These are phyloP conservation scores for Apaloderma vittatum DNA, from an alignment of 2,113 vertebrate species.

Conservation along the genomic window DNA sequence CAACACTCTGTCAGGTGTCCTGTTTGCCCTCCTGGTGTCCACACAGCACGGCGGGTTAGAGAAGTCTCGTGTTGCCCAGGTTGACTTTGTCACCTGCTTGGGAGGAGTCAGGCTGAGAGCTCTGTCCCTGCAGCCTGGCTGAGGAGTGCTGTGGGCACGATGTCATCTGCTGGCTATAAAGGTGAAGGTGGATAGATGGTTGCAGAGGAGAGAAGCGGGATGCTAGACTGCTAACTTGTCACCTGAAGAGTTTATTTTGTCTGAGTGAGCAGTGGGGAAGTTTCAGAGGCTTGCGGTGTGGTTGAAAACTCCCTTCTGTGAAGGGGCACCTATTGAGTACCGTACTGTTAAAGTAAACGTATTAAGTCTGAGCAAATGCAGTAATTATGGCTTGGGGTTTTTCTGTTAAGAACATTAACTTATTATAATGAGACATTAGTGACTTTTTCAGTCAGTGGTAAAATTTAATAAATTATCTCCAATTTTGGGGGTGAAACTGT, in stretches of 20 bases:
- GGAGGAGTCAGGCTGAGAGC: background rate
- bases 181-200: background rate
- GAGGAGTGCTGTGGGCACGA: background rate
- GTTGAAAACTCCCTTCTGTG: constrained; percentile 81
- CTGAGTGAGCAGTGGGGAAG: constrained; percentile 12
- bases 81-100: background rate
- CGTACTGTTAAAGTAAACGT: constrained; percentile 70
- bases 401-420: constrained; percentile 81
- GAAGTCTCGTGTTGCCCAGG: background rate
- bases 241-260: constrained; percentile 3
- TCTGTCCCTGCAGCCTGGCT: background rate
- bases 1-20: background rate
- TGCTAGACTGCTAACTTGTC: background rate
- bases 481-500: constrained; percentile 75
- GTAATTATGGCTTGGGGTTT: constrained; percentile 70
- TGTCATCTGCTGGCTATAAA: background rate
- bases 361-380: constrained; percentile 66
- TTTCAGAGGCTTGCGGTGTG: constrained; percentile 48
- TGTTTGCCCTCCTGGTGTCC: background rate
- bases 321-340: constrained; percentile 78
- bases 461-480: constrained; percentile 84
- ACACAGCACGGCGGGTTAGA: rapidly evolving
- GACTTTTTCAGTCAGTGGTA: constrained; percentile 76
- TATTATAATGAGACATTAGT: constrained; percentile 79
- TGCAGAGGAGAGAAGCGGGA: background rate